Evolutionary conservation across 2,888 invertebrate genomes (phyloP), one percentile per base, ranked within the genome.

Genomic region (Entomobrya proxima): DNA sequence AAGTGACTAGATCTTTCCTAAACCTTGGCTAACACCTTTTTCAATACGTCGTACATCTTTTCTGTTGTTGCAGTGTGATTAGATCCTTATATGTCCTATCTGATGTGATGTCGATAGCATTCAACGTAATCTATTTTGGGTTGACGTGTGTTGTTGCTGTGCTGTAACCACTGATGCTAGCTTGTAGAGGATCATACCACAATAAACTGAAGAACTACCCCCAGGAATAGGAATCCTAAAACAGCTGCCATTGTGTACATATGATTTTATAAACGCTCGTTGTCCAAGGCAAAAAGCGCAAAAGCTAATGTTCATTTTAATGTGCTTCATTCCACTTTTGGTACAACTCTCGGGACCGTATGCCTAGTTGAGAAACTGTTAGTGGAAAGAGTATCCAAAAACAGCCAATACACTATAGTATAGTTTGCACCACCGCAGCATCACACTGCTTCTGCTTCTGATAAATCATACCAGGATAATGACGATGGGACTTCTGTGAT

Each of bases 241-340:
- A 15, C 27, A 24, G 24, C 24, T 55, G 21, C 21, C 15, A 30
- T 13, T 52, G 9, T 18, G 27, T n/a, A 35, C 52, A 18, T 52
- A 9, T 52, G 21, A 21, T 52, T 27, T 30, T n/a, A 21, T 52
- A 11, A 27, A 27, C 2, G 27, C 13, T 55, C 55, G 2, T 50
- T 50, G 50, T 50, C 76, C 27, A 75, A 82, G 82, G 74, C 82
- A 74, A 50, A 82, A 82, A 82, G 75, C 75, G 82, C 82, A 82
- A 82, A 82, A 74, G 82, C 75, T 82, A 82, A 82, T 75, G 82
- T 74, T 82, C 82, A 82, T 82, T 74, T 82, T 82, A 82, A 82
- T 82, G 82, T 47, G 75, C 82, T 75, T 82, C 82, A 61, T 75
- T 64, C 74, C 82, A 75, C 64, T 82, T 64, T 50, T 32, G 30